phyloP scores from a whole-genome alignment of 2,113 vertebrate genomes.

The Cichladusa arquata region DNA sequence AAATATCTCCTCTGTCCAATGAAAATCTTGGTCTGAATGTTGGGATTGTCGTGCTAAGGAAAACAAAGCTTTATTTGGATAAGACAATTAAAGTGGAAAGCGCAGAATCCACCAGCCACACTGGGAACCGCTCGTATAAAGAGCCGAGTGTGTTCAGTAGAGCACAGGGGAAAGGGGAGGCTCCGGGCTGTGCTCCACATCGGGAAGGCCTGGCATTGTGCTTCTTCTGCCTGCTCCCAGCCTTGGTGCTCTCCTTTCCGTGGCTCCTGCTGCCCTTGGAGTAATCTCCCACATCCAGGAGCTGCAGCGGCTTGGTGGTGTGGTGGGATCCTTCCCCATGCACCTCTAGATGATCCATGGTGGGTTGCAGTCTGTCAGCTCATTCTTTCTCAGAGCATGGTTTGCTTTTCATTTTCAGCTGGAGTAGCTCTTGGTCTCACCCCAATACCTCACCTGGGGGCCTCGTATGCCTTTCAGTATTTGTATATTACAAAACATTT shows the following conservation, averaged over 20 bases:
- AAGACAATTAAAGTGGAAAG: slow-evolving; percentile 57
- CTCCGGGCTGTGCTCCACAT: background rate
- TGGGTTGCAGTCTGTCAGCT: background rate
- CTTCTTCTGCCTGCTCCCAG: background rate
- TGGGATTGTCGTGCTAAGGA: slow-evolving; percentile 60
- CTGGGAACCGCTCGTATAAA: slow-evolving; percentile 52
- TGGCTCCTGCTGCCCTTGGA: background rate
- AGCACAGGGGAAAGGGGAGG: slow-evolving; percentile 38
- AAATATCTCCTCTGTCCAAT: slow-evolving; percentile 60
- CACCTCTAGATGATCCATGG: accelerated
- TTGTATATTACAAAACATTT: background rate
- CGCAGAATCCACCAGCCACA: slow-evolving; percentile 42
- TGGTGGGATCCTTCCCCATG: accelerated
- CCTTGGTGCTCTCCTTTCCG: background rate
- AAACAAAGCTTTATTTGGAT: slow-evolving; percentile 70
- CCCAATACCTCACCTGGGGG: background rate
- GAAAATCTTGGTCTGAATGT: slow-evolving; percentile 45
- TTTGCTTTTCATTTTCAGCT: background rate
- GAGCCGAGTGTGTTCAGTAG: slow-evolving; percentile 21
- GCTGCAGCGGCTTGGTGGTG: accelerated
- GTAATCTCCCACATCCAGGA: background rate
- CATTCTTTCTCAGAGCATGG: background rate
- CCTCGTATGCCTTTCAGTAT: background rate
- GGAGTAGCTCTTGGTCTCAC: background rate
- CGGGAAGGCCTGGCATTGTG: slow-evolving; percentile 3